Evolutionary conservation across 2,888 invertebrate genomes (phyloP).

Genomic region (Invenusta paracnida): DNA sequence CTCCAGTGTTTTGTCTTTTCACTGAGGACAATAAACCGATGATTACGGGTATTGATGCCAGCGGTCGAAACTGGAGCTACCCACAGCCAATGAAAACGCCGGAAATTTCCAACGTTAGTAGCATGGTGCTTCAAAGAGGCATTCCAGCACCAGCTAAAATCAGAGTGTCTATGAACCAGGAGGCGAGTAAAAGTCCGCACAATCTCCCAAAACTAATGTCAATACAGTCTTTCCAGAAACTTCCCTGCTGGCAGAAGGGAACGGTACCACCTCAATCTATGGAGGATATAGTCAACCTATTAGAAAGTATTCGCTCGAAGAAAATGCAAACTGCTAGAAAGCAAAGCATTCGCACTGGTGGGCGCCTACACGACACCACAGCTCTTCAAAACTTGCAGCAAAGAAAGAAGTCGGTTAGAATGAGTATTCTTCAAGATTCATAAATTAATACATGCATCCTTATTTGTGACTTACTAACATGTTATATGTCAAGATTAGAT

Average conservation of each 20-base stretch:
- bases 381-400: too few relatives aligned
- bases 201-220: neutral
- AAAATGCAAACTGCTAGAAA: too few relatives aligned
- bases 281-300: neutral
- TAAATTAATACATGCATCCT: too few relatives aligned
- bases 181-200: neutral
- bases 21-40: neutral
- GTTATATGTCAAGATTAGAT: too few relatives aligned
- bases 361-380: neutral
- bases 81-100: neutral
- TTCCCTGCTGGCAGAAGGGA: neutral
- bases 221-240: neutral
- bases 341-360: neutral
- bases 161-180: neutral
- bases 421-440: too few relatives aligned
- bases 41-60: neutral
- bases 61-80: slow-evolving; percentile 7
- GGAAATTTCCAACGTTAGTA: neutral
- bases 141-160: neutral
- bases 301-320: too few relatives aligned
- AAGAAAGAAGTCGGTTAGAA: neutral
- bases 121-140: neutral
- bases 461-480: too few relatives aligned
- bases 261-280: neutral
- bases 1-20: neutral